A percentile compares a stretch with the other conserved stretches of the same genome.
These are phyloP conservation scores for Calycopis cecrops DNA, from an alignment of 1,140 invertebrate species.

Conservation along the genomic window DNA sequence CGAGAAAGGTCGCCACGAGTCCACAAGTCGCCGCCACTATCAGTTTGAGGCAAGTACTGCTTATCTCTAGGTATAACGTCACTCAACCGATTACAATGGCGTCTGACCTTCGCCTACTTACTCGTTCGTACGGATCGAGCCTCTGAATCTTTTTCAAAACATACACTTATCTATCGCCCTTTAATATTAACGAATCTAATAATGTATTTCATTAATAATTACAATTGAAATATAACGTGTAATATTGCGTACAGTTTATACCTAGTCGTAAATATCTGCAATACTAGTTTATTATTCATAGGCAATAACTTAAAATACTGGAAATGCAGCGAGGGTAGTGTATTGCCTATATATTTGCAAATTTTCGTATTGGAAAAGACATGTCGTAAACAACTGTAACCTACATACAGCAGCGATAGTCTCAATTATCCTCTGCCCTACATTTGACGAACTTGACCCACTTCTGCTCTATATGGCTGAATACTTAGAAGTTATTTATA, in stretches of 20 bases:
- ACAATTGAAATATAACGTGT: too few relatives aligned
- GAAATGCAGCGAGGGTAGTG: too few relatives aligned
- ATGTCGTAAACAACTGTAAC: conserved; percentile 35
- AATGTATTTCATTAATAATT: background rate
- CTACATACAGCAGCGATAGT: conserved; percentile 30
- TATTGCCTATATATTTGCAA: too few relatives aligned
- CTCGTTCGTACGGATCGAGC: conserved; percentile 56
- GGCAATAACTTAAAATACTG: too few relatives aligned
- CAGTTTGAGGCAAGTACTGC: conserved; percentile 16
- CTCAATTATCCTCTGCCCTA: conserved; percentile 67
- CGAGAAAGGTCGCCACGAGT: conserved; percentile 1
- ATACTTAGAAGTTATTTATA: conserved; percentile 46
- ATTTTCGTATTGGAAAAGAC: conserved; percentile 14
- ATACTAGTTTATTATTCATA: too few relatives aligned
- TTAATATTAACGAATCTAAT: conserved; percentile 17
- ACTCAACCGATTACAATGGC: conserved; percentile 57
- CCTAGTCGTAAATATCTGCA: too few relatives aligned
- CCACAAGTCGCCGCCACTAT: background rate
- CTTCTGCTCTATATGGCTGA: conserved; percentile 48
- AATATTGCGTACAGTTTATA: too few relatives aligned
- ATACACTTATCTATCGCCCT: conserved; percentile 33
- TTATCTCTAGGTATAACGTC: conserved; percentile 54
- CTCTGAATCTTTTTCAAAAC: conserved; percentile 62
- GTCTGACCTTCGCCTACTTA: conserved; percentile 66
- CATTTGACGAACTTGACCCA: conserved; percentile 66